These are phyloP conservation scores for Trichogramma evanescens DNA, from an alignment of 2,888 invertebrate species.

Conservation along the genomic window DNA sequence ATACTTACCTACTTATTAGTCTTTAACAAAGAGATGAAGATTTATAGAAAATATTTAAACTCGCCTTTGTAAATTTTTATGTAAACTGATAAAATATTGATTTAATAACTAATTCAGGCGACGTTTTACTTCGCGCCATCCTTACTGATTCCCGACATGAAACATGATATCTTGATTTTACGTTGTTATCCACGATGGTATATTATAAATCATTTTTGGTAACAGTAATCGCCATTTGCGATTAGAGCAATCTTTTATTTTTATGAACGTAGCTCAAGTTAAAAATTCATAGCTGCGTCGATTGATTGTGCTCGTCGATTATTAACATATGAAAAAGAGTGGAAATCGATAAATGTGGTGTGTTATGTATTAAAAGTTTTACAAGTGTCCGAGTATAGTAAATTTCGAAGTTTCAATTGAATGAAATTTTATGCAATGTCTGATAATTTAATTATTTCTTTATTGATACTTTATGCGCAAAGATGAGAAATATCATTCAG, in stretches of 20 bases:
- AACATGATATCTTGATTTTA: neutral
- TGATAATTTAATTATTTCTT: neutral
- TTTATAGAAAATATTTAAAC: constrained; percentile 11
- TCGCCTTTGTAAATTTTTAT: constrained; percentile 18
- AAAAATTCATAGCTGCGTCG: constrained; percentile 7
- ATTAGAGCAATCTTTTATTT: constrained; percentile 5
- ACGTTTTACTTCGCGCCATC: constrained; percentile 13
- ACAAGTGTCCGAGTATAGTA: constrained; percentile 18
- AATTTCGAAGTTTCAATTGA: constrained; percentile 6
- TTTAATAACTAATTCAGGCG: constrained; percentile 9
- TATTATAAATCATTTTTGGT: neutral
- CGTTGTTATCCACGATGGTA: too few relatives aligned
- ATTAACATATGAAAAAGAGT: constrained; percentile 2
- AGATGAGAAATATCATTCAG: too few relatives aligned
- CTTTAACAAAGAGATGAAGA: neutral
- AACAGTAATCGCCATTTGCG: neutral
- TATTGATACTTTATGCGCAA: constrained; percentile 4
- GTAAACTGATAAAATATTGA: constrained; percentile 20
- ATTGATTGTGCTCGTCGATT: constrained; percentile 10
- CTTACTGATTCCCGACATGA: constrained; percentile 5
- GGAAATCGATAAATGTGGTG: constrained; percentile 9
- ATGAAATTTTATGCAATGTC: constrained; percentile 1
- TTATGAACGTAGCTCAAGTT: constrained; percentile 10
- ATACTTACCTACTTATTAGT: constrained; percentile 8
- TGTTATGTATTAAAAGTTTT: constrained; percentile 18